These are phyloP conservation scores for Heterotilapia buettikoferi DNA, from an alignment of 2,113 vertebrate species.

Conservation along the genomic window DNA sequence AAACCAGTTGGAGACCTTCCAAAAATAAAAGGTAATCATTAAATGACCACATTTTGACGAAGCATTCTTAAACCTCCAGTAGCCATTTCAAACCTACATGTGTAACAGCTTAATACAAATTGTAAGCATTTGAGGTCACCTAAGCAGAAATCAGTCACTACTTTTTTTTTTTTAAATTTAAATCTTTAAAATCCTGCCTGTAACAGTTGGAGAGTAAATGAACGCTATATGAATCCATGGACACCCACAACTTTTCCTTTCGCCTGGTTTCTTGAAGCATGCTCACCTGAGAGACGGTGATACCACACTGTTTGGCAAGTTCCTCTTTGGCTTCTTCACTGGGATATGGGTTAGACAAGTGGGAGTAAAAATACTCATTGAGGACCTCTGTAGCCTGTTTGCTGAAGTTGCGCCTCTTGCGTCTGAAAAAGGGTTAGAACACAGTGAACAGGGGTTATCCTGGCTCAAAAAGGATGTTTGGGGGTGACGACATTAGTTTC, in stretches of 20 bases:
- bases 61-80: background rate
- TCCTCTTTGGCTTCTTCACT: slow-evolving; percentile 92
- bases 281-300: slow-evolving; percentile 86
- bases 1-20: slow-evolving; percentile 92
- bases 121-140: background rate
- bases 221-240: background rate
- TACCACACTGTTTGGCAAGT: slow-evolving; percentile 83
- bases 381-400: slow-evolving; percentile 89
- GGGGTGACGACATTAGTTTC: background rate
- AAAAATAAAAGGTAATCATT: background rate
- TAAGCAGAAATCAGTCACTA: background rate
- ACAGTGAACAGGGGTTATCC: accelerated
- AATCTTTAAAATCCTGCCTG: background rate
- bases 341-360: slow-evolving; percentile 88
- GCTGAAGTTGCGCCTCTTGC: slow-evolving; percentile 90
- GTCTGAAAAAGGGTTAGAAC: slow-evolving; percentile 49
- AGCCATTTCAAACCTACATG: background rate
- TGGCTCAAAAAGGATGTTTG: background rate
- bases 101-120: background rate
- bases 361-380: slow-evolving; percentile 92
- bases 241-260: background rate
- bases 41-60: background rate
- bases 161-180: background rate
- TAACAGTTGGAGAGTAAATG: background rate
- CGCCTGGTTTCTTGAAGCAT: accelerated